Conservation (phyloP, 2,113 vertebrate species). For the Ramphastos sulfuratus region DNA sequence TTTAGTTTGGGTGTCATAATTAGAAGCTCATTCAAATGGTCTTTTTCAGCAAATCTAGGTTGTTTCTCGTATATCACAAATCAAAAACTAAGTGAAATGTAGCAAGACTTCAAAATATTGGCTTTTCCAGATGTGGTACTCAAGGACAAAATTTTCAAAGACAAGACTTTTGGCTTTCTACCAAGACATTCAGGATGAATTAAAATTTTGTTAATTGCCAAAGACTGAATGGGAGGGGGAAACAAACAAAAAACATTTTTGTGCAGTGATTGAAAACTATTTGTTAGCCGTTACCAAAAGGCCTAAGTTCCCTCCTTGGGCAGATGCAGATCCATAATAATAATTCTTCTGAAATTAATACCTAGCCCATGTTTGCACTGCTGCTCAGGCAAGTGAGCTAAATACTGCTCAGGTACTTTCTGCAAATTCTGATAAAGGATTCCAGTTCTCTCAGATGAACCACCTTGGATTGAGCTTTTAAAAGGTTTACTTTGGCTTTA, state of each 20-base stretch:
- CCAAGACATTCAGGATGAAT: not conserved
- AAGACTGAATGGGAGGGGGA: not conserved
- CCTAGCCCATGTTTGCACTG: not conserved
- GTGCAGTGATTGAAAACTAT: not conserved
- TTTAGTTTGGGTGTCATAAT: not conserved
- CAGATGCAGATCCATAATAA: not conserved
- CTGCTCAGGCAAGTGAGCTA: not conserved
- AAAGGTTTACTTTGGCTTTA: not conserved
- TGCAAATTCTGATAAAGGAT: not conserved
- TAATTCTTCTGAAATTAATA: not conserved
- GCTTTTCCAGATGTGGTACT: not conserved
- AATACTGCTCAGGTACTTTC: not conserved
- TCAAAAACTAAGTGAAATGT: not conserved
- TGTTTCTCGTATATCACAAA: not conserved
- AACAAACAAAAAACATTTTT: not conserved
- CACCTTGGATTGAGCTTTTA: not conserved
- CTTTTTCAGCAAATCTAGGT: not conserved
- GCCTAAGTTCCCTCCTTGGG: not conserved
- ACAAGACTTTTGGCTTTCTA: not conserved
- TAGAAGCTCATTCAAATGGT: not conserved
- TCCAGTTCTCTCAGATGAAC: not conserved
- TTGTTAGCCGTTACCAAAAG: not conserved
- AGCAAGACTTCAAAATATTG: not conserved
- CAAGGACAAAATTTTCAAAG: not conserved
- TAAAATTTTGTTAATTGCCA: not conserved